These are phyloP conservation scores for Brachionus sp. DNA, from an alignment of 1,140 invertebrate species.

Conservation along the genomic window DNA sequence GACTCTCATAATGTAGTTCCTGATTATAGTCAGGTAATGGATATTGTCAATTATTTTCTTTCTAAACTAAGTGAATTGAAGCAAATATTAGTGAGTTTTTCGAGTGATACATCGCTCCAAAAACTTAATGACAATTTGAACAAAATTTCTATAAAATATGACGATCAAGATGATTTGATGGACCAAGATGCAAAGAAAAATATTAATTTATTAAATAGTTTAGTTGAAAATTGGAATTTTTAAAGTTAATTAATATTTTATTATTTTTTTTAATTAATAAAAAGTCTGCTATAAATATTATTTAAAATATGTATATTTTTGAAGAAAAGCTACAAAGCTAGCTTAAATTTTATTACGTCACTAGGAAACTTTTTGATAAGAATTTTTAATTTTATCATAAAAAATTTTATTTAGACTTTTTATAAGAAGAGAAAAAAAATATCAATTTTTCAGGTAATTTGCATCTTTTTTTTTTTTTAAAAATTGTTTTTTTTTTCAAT, in stretches of 20 bases:
- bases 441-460: too few relatives aligned
- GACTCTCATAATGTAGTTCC: not conserved
- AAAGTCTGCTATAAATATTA: too few relatives aligned
- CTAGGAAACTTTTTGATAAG: not conserved
- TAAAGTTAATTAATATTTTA: not conserved
- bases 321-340: too few relatives aligned
- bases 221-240: conserved; percentile 40
- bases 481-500: too few relatives aligned
- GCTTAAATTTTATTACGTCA: not conserved
- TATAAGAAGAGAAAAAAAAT: not conserved
- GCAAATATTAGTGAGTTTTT: conserved; percentile 2
- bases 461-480: too few relatives aligned
- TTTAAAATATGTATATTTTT: too few relatives aligned
- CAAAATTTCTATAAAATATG: not conserved
- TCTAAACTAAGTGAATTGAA: not conserved
- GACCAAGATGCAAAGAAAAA: not conserved
- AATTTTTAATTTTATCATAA: not conserved
- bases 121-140: conserved; percentile 21
- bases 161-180: not conserved
- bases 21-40: not conserved
- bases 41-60: not conserved
- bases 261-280: not conserved
- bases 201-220: conserved; percentile 31
- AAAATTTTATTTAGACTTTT: not conserved
- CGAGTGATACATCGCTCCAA: not conserved